Evolutionary conservation across 53 echinoderm and acorn worm genomes (phyloP), one percentile per base, ranked within the genome.

Genomic region (Paelopatides confundens): DNA sequence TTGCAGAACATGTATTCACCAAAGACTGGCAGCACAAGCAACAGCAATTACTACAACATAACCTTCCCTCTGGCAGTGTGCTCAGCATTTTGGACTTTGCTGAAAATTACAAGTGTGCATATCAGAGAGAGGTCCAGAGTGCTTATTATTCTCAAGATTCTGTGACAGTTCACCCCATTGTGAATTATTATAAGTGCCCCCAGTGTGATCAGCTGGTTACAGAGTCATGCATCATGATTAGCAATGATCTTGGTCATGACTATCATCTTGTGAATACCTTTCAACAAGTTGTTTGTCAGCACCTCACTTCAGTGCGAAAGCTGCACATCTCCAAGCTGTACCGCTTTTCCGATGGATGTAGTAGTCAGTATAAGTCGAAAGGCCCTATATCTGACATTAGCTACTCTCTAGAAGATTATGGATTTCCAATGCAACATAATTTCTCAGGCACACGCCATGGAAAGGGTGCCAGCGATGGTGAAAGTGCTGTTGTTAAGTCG

Each of bases 401-500:
- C 50, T 85, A 83, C 6, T 32, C 35, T 18, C 13, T 53, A 26
- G 8, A 18, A 13, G 85, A 89, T 15, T 85, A 66, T 85, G 62
- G 62, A 21, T 50, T 21, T 38, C 68, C 65, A 26, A 82, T 86
- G 3, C 30, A 64, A 7, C 88, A 88, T 49, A 86, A 86, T 35
- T 91, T 54, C 24, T 88, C 37, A 0, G 91, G 91, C 14, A 63
- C 90, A 6, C 62, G 95, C 18, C 93, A 92, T 88, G 93, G 93
- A 5, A 93, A 95, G 67, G 92, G 95, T 6, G 62, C 95, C 0
- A 83, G 93, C 28, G 95, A 95, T 77, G 95, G 95, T 7, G 93
- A 95, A 35, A 90, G 90, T 77, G 95, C 88, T 3, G 89, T 95
- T 0, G 82, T 95, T 3, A 95, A 93, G 69, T 76, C 63, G 23